A percentile compares a stretch with the other conserved stretches of the same genome.
Evolutionary conservation across 2,113 vertebrate species (phyloP).

Genomic region (Calidris pugnax): DNA sequence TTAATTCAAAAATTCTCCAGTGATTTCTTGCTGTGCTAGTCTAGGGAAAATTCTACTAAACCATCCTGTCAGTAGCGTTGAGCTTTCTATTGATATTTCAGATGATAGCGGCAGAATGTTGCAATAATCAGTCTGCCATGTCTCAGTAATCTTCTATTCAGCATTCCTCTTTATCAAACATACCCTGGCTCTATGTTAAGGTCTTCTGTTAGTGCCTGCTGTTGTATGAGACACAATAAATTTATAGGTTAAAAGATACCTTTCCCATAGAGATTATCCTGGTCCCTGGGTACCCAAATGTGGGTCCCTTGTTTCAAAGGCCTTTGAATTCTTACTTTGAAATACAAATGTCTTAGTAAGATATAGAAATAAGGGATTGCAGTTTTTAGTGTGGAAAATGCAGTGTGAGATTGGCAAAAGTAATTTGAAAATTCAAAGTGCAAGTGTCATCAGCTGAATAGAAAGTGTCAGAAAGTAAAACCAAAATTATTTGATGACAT

Average conservation of each 20-base stretch:
- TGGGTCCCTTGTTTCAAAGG: neutral
- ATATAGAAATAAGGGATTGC: neutral
- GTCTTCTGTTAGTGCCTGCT: neutral
- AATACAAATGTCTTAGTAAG: neutral
- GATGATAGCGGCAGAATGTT: neutral
- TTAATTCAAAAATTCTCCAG: neutral
- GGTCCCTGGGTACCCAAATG: neutral
- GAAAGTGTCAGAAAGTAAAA: neutral
- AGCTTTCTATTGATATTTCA: neutral
- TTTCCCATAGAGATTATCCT: neutral
- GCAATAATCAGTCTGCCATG: neutral
- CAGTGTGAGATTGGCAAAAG: neutral
- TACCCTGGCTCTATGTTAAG: neutral
- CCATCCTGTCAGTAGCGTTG: neutral
- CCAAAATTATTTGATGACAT: neutral
- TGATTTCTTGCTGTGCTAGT: neutral
- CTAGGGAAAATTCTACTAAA: neutral
- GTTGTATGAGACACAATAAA: neutral
- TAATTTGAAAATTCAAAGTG: neutral
- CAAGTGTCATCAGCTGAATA: neutral
- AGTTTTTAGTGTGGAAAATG: neutral
- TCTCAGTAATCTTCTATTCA: neutral
- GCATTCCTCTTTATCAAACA: neutral
- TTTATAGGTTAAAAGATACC: neutral
- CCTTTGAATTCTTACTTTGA: neutral